Conservation (phyloP, 2,113 vertebrate genomes). For the Hippocampus barbouri region DNA sequence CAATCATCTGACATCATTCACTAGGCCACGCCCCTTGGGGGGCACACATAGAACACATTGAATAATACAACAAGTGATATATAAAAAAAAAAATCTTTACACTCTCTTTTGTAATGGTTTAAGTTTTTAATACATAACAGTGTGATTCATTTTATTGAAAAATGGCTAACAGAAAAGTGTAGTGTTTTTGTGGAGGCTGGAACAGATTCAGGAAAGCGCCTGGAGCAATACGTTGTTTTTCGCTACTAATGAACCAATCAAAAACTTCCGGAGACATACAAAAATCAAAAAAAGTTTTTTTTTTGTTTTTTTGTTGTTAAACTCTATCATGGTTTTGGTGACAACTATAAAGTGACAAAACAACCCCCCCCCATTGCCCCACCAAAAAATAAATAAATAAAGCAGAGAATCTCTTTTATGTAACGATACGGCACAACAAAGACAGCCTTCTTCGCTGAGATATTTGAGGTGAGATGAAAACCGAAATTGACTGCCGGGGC, state of each 20-base stretch:
- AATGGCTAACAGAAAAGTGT: too few relatives aligned
- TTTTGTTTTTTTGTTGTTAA: conserved; percentile 22
- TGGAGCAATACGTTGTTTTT: background rate
- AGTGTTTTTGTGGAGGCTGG: too few relatives aligned
- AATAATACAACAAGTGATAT: too few relatives aligned
- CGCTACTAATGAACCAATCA: conserved; percentile 42
- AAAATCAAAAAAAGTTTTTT: conserved; percentile 32
- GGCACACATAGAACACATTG: background rate
- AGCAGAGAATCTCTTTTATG: conserved; percentile 18
- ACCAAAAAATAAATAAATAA: too few relatives aligned
- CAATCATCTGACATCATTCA: too few relatives aligned
- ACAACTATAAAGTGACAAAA: conserved; percentile 29
- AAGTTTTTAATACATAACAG: too few relatives aligned
- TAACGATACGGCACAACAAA: conserved; percentile 29
- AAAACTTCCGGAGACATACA: conserved; percentile 25
- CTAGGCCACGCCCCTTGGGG: too few relatives aligned
- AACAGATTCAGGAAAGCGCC: background rate
- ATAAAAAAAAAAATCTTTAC: too few relatives aligned
- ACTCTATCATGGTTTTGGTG: conserved; percentile 27
- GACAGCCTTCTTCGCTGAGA: conserved; percentile 11
- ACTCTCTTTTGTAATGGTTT: too few relatives aligned
- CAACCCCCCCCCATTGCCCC: background rate
- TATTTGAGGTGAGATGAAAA: conserved; percentile 41
- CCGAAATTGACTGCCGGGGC: conserved; percentile 21
- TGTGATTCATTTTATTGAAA: too few relatives aligned